Conservation (phyloP, 2,888 invertebrate species). For the Meganola albula region DNA sequence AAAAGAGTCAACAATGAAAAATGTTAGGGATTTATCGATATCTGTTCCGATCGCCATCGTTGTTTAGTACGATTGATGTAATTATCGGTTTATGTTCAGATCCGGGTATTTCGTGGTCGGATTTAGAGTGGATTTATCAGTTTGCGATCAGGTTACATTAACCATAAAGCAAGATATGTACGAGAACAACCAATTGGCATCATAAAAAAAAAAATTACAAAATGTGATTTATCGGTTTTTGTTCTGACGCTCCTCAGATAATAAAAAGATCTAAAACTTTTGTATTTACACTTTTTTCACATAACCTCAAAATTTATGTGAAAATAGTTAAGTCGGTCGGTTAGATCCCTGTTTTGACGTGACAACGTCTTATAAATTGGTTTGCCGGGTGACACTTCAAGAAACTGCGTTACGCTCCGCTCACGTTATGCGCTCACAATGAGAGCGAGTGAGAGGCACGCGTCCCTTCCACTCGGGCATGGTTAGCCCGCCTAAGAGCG, state of each 20-base stretch:
- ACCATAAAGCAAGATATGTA: conserved; percentile 9
- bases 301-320: too few relatives aligned
- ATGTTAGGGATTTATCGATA: conserved; percentile 8
- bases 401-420: too few relatives aligned
- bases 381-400: too few relatives aligned
- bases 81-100: conserved; percentile 5
- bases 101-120: conserved; percentile 9
- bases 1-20: conserved; percentile 6
- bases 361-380: too few relatives aligned
- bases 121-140: conserved; percentile 11
- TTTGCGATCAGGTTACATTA: conserved; percentile 9
- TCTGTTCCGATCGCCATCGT: conserved; percentile 8
- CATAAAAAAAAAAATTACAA: conserved; percentile 6
- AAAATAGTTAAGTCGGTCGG: too few relatives aligned
- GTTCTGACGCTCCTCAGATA: not conserved
- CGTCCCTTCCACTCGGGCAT: too few relatives aligned
- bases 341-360: too few relatives aligned
- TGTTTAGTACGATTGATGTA: conserved; percentile 6
- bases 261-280: too few relatives aligned
- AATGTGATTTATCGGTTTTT: conserved; percentile 4
- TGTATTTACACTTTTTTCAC: too few relatives aligned
- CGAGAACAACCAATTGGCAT: conserved; percentile 8
- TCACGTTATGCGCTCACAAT: too few relatives aligned
- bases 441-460: too few relatives aligned
- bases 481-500: too few relatives aligned